phyloP scores from a whole-genome alignment of 1,140 invertebrate species.

The Calephelis nemesis region DNA sequence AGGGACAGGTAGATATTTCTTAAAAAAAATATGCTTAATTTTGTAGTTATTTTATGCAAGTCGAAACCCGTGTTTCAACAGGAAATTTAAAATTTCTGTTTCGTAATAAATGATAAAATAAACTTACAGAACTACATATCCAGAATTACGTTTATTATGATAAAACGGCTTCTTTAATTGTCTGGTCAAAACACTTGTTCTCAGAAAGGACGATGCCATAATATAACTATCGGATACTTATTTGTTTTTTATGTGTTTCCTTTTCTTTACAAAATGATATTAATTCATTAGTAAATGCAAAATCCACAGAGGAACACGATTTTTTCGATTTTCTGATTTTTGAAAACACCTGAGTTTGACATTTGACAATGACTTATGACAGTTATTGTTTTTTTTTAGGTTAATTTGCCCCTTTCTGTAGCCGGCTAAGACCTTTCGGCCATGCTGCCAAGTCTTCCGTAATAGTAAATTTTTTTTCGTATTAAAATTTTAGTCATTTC shows the following conservation, averaged over 20 bases:
- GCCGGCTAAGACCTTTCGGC: no score
- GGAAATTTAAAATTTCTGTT: neutral
- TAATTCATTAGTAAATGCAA: constrained; percentile 40
- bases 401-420: no score
- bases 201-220: constrained; percentile 42
- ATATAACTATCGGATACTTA: neutral
- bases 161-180: constrained; percentile 65
- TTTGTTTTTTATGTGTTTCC: neutral
- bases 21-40: no score
- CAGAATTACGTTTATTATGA: constrained; percentile 66
- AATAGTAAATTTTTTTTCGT: no score
- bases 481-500: no score
- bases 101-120: constrained; percentile 18
- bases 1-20: no score
- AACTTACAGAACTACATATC: constrained; percentile 72
- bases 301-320: neutral
- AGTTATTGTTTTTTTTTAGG: neutral
- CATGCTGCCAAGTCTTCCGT: no score
- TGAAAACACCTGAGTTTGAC: constrained; percentile 16
- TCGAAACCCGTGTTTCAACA: neutral
- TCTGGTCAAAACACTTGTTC: constrained; percentile 53
- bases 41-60: no score
- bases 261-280: constrained; percentile 33
- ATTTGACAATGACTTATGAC: neutral
- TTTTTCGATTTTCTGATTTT: neutral